Conservation (phyloP, 2,113 vertebrate genomes). For the Laterallus jamaicensis region DNA sequence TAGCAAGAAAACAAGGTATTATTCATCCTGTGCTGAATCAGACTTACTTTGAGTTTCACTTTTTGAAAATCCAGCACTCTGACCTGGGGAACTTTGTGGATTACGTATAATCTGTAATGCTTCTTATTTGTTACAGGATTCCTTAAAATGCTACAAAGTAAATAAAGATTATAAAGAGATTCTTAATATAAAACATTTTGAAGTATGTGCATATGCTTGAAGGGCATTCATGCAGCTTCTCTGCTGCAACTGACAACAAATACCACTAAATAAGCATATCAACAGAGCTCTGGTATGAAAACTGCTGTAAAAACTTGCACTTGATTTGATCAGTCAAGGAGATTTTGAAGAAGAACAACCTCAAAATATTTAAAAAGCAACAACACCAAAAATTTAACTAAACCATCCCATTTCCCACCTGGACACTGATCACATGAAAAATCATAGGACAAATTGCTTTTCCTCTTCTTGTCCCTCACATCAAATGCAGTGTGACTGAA, state of each 20-base stretch:
- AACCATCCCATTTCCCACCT: neutral
- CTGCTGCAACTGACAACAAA: neutral
- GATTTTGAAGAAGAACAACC: neutral
- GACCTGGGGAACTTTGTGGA: constrained; percentile 94
- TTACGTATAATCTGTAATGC: constrained; percentile 96
- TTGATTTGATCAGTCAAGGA: neutral
- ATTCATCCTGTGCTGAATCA: neutral
- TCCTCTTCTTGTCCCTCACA: neutral
- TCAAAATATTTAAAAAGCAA: neutral
- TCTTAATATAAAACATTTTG: neutral
- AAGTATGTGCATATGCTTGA: neutral
- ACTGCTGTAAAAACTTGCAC: neutral
- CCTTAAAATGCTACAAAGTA: constrained; percentile 84
- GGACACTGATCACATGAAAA: neutral
- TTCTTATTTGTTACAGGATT: constrained; percentile 99
- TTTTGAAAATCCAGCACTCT: constrained; percentile 98
- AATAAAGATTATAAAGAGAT: neutral
- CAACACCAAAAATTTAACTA: neutral
- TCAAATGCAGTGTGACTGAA: neutral
- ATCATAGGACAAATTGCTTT: neutral
- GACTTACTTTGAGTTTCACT: constrained; percentile 93
- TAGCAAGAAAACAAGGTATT: neutral
- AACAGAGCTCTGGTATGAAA: neutral
- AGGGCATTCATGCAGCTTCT: neutral
- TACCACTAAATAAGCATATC: neutral